Percentiles rank a stretch among this genome's conserved stretches.
phyloP scores from a whole-genome alignment of 1,140 invertebrate species.

The Lepidostoma basale region DNA sequence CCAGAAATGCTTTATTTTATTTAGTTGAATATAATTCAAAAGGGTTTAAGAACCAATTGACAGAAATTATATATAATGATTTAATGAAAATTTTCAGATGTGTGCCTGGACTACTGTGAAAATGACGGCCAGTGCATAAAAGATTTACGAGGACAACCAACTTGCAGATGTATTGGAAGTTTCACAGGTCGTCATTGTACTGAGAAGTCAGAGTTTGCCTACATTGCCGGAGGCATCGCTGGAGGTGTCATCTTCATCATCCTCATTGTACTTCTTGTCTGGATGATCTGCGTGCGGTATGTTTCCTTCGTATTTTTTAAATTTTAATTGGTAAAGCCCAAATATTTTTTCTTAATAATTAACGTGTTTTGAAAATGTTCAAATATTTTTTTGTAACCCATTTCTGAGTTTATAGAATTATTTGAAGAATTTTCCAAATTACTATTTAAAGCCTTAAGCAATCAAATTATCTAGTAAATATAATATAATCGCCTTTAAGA shows the following conservation, averaged over 20 bases:
- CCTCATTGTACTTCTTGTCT: constrained; percentile 88
- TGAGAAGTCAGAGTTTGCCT: constrained; percentile 92
- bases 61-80: background rate
- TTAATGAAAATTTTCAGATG: constrained; percentile 63
- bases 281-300: constrained; percentile 95
- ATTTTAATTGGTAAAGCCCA: too few relatives aligned
- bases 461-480: too few relatives aligned
- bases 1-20: background rate
- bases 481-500: too few relatives aligned
- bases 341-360: too few relatives aligned
- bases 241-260: constrained; percentile 91
- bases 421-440: too few relatives aligned
- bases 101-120: constrained; percentile 87
- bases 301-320: background rate
- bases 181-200: constrained; percentile 90
- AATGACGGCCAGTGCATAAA: constrained; percentile 93
- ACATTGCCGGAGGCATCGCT: constrained; percentile 91
- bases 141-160: constrained; percentile 79
- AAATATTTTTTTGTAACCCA: too few relatives aligned
- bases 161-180: constrained; percentile 87
- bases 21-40: background rate
- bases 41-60: background rate
- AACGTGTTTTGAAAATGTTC: too few relatives aligned
- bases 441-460: too few relatives aligned
- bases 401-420: too few relatives aligned